These are phyloP conservation scores for Agraylea sexmaculata DNA, from an alignment of 1,140 invertebrate genomes.

Conservation along the genomic window DNA sequence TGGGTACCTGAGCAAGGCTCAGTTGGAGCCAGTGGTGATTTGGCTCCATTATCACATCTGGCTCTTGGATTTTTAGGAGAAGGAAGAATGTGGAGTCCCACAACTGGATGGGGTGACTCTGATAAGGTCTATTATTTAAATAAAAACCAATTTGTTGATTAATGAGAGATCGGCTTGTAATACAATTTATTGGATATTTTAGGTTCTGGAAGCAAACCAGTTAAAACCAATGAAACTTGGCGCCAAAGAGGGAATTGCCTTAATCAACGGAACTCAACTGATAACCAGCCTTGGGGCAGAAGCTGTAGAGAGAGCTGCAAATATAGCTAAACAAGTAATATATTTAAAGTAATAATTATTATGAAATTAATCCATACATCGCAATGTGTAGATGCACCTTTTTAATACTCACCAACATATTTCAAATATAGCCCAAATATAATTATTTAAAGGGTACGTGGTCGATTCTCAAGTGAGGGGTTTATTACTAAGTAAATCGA, in stretches of 20 bases:
- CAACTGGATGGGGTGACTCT: constrained; percentile 60
- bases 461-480: no score
- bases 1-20: constrained; percentile 65
- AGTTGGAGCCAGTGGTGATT: constrained; percentile 62
- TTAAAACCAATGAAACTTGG: constrained; percentile 48
- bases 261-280: constrained; percentile 68
- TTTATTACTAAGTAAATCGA: no score
- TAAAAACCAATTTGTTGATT: not conserved
- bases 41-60: constrained; percentile 59
- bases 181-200: not conserved
- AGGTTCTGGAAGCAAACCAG: constrained; percentile 31
- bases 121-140: constrained; percentile 40
- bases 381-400: no score
- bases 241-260: constrained; percentile 59
- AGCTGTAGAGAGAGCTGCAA: constrained; percentile 50
- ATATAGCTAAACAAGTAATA: constrained; percentile 43
- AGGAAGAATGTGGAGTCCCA: constrained; percentile 64
- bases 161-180: not conserved
- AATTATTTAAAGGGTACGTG: no score
- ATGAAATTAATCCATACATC: no score
- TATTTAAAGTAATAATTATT: no score
- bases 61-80: constrained; percentile 63
- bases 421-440: no score
- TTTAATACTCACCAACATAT: no score
- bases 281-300: constrained; percentile 60